Base-by-base conservation (phyloP, 2,113 vertebrate species). In the Raja brachyura region DNA sequence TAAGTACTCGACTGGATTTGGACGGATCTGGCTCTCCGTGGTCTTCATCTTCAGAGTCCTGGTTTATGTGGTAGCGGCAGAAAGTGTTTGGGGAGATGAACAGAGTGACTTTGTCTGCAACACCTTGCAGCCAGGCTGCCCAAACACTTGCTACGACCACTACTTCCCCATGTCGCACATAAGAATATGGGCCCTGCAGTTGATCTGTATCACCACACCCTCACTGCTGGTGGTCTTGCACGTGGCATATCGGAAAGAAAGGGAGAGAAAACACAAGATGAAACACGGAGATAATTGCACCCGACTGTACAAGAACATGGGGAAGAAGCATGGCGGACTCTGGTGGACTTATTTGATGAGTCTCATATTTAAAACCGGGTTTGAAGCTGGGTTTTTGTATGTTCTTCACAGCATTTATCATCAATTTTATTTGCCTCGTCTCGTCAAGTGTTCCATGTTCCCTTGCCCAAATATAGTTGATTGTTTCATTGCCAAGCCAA, bases 191-290 rank as follows among this genome's bases (percentile, higher is more conserved):
- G 98, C 98, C 75, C 96, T 99, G 94, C 98, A 99, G 96, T 97
- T 99, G 94, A 99, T 99, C 95, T 98, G 99, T 0, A 96, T 98
- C 96, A 99, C 98, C 0, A 99, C 98, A 85, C 98, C 98, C 0
- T 98, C 98, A 0, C 95, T 99, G 61, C 95, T 99, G 95, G 98
- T 99, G 93, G 96, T 97, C 93, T 96, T 97, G 93, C 98, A 99
- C 0, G 98, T 99, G 93, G 97, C 97, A 93, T 98, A 97, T 93
- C 95, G 98, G 0, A 94, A 99, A 95, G 97, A 97, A 93, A 97
- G 98, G 0, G 97, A 99, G 94, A 93, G 94, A 93, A 94, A 95
- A 93, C 96, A 97, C 94, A 93, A 94, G 4, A 68, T 94, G 93
- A 97, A 97, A 93, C 95, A 97, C 0, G 96, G 97, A 0, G 96